Conservation (phyloP, 2,888 invertebrate species). For the Parnassius orleans region DNA sequence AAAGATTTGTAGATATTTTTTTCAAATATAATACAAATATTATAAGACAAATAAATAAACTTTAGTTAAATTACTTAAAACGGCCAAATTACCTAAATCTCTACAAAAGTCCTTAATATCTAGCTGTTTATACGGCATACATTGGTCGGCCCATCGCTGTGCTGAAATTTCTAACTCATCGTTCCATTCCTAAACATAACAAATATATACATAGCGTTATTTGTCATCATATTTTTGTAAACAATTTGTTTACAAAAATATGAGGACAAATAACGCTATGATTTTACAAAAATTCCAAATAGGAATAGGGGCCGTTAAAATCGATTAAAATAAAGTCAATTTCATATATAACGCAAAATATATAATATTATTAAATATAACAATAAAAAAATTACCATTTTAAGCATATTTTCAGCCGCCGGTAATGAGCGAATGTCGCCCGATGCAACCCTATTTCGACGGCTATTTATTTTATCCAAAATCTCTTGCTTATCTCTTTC, state of each 20-base stretch:
- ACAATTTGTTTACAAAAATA: neutral
- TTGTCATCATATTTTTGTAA: no score
- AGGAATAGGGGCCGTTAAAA: no score
- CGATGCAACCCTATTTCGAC: slow-evolving; percentile 65
- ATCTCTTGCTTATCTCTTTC: slow-evolving; percentile 51
- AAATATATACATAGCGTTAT: no score
- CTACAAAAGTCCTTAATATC: slow-evolving; percentile 57
- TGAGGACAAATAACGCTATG: no score
- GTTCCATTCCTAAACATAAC: slow-evolving; percentile 56
- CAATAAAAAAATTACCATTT: slow-evolving; percentile 49
- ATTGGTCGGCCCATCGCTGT: slow-evolving; percentile 70
- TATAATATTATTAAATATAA: no score
- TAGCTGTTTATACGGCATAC: slow-evolving; percentile 46
- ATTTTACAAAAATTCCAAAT: no score
- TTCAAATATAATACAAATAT: no score
- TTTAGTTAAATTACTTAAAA: neutral
- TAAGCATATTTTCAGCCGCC: slow-evolving; percentile 59
- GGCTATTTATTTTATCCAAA: slow-evolving; percentile 63
- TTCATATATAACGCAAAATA: no score
- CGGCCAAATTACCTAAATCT: slow-evolving; percentile 49
- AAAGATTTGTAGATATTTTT: no score
- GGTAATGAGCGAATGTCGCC: slow-evolving; percentile 65
- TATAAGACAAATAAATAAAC: no score
- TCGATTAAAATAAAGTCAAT: no score
- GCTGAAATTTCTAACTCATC: slow-evolving; percentile 56